Conservation (phyloP, 2,888 invertebrate genomes). For the Achlya flavicornis region DNA sequence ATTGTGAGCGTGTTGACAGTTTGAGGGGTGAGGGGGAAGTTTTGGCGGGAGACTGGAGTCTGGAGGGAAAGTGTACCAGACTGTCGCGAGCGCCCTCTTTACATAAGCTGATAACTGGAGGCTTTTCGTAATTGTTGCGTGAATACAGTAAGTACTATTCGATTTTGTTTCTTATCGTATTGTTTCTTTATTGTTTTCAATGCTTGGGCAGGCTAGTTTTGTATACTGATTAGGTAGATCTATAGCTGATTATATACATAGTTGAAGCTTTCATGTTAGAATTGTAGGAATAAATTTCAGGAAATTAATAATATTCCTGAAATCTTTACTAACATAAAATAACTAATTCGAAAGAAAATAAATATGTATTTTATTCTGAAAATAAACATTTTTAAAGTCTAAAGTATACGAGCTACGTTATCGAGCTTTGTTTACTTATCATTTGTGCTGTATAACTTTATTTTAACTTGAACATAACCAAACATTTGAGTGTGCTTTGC, state of each 20-base stretch:
- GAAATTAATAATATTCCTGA: no score
- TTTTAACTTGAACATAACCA: slow-evolving; percentile 1
- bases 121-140: slow-evolving; percentile 72
- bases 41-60: slow-evolving; percentile 66
- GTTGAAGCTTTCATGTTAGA: background rate
- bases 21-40: slow-evolving; percentile 48
- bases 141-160: slow-evolving; percentile 76
- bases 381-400: no score
- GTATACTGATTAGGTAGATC: slow-evolving; percentile 4
- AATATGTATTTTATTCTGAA: no score
- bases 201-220: slow-evolving; percentile 19
- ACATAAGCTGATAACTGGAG: slow-evolving; percentile 70
- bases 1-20: slow-evolving; percentile 43
- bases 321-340: no score
- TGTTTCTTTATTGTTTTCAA: slow-evolving; percentile 28
- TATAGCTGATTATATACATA: background rate
- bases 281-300: no score
- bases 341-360: no score
- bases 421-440: background rate
- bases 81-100: slow-evolving; percentile 57
- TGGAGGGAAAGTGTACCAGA: slow-evolving; percentile 63
- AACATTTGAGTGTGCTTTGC: background rate
- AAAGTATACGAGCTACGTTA: background rate
- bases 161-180: slow-evolving; percentile 32
- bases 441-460: background rate